Conservation (phyloP, 2,113 vertebrate species). For the Parus major region DNA sequence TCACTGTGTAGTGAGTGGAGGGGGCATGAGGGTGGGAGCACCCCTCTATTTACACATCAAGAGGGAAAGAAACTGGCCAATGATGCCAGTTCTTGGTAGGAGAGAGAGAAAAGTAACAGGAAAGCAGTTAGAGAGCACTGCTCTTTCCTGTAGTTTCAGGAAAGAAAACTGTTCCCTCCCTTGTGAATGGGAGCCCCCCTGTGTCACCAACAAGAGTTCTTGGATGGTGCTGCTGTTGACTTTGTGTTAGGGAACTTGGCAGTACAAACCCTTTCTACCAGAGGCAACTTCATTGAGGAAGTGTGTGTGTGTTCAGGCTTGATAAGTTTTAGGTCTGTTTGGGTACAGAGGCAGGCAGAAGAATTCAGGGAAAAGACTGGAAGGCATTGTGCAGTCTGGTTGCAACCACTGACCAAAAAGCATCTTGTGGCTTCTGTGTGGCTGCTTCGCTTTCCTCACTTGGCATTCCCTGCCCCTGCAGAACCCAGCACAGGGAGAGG, state of each 20-base stretch:
- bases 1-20: background rate
- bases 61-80: background rate
- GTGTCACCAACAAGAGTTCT: background rate
- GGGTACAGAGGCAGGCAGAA: background rate
- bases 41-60: background rate
- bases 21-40: background rate
- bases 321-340: background rate
- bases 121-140: background rate
- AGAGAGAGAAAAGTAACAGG: background rate
- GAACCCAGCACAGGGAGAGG: background rate
- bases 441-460: background rate
- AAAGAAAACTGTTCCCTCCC: background rate
- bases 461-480: background rate
- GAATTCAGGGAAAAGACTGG: background rate
- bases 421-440: background rate
- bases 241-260: background rate
- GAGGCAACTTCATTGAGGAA: background rate
- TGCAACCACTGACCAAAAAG: background rate
- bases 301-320: background rate
- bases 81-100: background rate
- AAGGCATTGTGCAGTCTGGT: background rate
- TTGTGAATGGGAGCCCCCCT: background rate
- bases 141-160: background rate
- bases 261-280: background rate
- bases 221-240: background rate